Conservation (phyloP, 1,140 invertebrate genomes). For the Brachionus rubens region DNA sequence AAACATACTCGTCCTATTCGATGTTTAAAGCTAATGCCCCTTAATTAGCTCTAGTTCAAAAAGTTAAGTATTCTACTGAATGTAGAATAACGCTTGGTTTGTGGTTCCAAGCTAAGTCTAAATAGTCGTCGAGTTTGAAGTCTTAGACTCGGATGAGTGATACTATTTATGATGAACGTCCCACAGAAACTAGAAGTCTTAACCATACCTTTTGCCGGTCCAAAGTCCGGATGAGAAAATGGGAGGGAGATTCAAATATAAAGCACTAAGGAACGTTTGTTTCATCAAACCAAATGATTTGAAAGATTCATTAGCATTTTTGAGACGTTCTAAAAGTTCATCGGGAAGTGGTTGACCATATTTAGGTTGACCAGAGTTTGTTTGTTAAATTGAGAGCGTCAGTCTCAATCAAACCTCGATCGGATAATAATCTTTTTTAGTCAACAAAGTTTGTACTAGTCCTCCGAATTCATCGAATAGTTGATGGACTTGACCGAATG, state of each 20-base stretch:
- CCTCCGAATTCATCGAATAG: conserved; percentile 38
- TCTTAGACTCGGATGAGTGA: too few species aligned
- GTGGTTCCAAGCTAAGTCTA: too few species aligned
- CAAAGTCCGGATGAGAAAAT: too few species aligned
- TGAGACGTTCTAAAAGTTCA: not conserved
- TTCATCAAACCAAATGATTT: conserved; percentile 21
- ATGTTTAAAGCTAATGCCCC: too few species aligned
- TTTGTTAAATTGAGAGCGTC: conserved; percentile 23
- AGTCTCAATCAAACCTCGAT: conserved; percentile 3
- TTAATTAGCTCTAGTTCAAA: too few species aligned
- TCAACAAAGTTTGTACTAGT: conserved; percentile 21
- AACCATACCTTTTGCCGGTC: too few species aligned
- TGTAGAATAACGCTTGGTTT: too few species aligned
- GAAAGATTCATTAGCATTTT: conserved; percentile 10
- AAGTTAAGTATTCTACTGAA: too few species aligned
- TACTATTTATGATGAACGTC: too few species aligned
- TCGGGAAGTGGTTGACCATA: not conserved
- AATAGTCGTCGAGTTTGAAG: too few species aligned
- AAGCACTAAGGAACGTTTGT: conserved; percentile 41
- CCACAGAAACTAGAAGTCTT: too few species aligned
- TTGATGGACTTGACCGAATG: conserved; percentile 15
- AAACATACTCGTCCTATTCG: too few species aligned
- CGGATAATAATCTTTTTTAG: conserved; percentile 28
- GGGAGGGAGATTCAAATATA: conserved; percentile 16
- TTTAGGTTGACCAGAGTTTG: not conserved